Conservation (phyloP, 2,888 invertebrate species). For the Pristionchus maxplancki region DNA sequence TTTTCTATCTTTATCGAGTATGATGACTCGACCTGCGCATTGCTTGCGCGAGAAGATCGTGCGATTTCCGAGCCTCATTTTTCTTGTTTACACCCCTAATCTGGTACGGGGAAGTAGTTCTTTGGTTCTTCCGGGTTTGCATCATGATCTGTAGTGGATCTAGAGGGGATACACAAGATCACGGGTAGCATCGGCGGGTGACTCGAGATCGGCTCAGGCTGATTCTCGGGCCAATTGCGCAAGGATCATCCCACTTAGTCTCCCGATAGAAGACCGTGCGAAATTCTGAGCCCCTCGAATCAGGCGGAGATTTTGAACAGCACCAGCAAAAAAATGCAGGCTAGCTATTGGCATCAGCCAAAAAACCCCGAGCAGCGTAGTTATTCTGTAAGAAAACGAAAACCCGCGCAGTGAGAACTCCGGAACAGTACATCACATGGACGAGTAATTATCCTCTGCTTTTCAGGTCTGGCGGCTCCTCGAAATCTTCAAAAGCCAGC, state of each 20-base stretch:
- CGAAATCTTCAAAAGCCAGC: slow-evolving; percentile 48
- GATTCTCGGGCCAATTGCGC: neutral
- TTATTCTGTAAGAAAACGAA: no score
- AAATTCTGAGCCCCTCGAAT: neutral
- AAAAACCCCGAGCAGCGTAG: no score
- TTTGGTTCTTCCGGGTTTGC: neutral
- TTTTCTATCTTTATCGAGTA: no score
- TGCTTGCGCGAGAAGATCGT: no score
- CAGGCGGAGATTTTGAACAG: neutral
- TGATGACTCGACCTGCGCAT: no score
- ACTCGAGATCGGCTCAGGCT: neutral
- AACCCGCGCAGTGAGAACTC: no score
- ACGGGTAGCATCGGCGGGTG: neutral
- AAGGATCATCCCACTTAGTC: neutral
- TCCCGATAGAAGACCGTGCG: slow-evolving; percentile 1
- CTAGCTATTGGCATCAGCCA: neutral
- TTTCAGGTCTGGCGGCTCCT: slow-evolving; percentile 43
- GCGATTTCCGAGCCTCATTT: neutral
- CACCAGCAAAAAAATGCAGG: neutral
- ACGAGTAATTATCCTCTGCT: no score
- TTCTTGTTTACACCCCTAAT: neutral
- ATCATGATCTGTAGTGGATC: neutral
- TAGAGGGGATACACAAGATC: neutral
- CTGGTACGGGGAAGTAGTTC: neutral
- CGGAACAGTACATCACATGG: no score